Evolutionary conservation across 2,888 invertebrate species (phyloP), one percentile per base, ranked within the genome.

Genomic region (Epinotia demarniana): DNA sequence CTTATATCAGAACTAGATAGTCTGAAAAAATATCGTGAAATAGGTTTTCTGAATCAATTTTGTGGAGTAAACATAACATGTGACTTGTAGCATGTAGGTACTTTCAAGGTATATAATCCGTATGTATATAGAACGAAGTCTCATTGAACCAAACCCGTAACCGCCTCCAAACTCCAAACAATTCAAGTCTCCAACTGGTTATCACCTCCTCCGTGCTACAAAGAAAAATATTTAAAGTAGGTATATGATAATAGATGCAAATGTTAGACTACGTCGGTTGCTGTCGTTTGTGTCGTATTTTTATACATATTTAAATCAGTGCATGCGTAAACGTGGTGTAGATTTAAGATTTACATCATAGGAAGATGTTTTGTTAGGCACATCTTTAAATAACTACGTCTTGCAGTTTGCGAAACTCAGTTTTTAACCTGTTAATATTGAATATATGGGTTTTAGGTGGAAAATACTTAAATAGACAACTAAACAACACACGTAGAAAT

Each of bases 211-310:
- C 53, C 53, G 53, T 27, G 39, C 39, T 39, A 66, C 61, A 72
- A 55, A 72, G 67, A 80, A 82, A 83, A 80, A 78, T 80, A 78
- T 81, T 81, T 79, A 82, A 80, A 81, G 82, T 27, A 27, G 23
- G 23, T 69, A 64, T 39, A 83, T 83, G 80, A 77, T 80, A 83
- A 83, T 79, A 82, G 0, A 78, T 80, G 74, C 74, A 74, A 78
- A 78, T 79, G 69, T 72, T 77, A 62, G 63, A 72, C 18, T 43
- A 63, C 76, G 46, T 64, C 18, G 63, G 46, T 13, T 69, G 27
- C 49, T n/a, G 73, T 69, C 53, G 69, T 76, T 73, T 73, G 57
- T 63, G 39, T 71, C 73, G 55, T 46, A 61, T 63, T 71, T 58
- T 73, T 73, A 63, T 63, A 64, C 57, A 43, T 53, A 62, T 70